phyloP scores from a whole-genome alignment of 1,140 invertebrate species.

The Cydia pomonella region DNA sequence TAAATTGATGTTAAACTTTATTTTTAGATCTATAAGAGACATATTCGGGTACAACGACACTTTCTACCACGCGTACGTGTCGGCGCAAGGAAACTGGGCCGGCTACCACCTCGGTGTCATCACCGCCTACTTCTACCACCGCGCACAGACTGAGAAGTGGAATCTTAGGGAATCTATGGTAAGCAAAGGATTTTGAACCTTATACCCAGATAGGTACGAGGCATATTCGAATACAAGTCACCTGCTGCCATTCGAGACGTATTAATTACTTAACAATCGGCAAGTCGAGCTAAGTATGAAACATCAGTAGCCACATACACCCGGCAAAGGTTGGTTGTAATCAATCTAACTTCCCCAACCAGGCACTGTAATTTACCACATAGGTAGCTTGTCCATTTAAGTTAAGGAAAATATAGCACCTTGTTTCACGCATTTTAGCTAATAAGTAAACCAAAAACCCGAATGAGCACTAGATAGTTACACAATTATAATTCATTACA shows the following conservation, averaged over 20 bases:
- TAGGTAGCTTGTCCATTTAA: too few species aligned
- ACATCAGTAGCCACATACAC: too few species aligned
- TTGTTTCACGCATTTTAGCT: too few species aligned
- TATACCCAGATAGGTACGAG: not conserved
- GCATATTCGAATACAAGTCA: not conserved
- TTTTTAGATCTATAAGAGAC: slow-evolving; percentile 67
- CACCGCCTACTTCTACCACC: slow-evolving; percentile 71
- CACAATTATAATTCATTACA: too few species aligned
- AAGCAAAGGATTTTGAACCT: slow-evolving; percentile 39
- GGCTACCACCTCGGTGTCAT: slow-evolving; percentile 71
- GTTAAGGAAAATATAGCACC: too few species aligned
- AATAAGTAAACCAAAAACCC: too few species aligned
- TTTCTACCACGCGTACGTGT: slow-evolving; percentile 75
- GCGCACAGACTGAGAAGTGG: slow-evolving; percentile 68
- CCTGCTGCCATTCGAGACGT: not conserved
- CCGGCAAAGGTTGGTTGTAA: too few species aligned
- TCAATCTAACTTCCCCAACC: too few species aligned
- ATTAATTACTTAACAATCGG: too few species aligned
- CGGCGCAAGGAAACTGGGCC: slow-evolving; percentile 74
- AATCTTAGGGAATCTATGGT: slow-evolving; percentile 64
- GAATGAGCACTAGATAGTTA: too few species aligned
- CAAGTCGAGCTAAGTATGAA: too few species aligned
- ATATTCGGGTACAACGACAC: slow-evolving; percentile 74
- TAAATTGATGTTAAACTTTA: slow-evolving; percentile 32
- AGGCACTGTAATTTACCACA: too few species aligned